phyloP scores from a whole-genome alignment of 2,888 invertebrate genomes.

The Glyphotaelius pellucidus region DNA sequence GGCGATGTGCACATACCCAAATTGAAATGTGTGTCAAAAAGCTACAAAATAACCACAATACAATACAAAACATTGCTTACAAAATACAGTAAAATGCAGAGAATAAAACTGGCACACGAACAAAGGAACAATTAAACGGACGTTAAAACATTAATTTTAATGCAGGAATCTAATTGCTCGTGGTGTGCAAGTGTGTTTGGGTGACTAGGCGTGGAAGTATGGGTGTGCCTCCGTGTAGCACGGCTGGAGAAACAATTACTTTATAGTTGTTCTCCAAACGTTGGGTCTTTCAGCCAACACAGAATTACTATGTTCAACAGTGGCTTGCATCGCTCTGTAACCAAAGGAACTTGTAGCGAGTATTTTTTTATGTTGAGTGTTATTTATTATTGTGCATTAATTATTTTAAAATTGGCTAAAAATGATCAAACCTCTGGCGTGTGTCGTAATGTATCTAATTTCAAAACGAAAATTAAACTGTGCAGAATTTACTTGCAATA shows the following conservation, averaged over 20 bases:
- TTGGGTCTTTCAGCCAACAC: background rate
- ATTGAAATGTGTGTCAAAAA: background rate
- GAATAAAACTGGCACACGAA: conserved; percentile 13
- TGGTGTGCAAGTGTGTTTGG: background rate
- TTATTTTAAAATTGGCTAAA: no score
- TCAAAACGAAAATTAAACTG: no score
- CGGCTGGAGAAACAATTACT: conserved; percentile 18
- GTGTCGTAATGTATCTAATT: no score
- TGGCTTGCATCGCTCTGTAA: no score
- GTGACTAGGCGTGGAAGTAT: background rate
- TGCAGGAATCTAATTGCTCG: conserved; percentile 25
- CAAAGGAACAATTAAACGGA: conserved; percentile 8
- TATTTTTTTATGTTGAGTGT: no score
- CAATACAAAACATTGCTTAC: background rate
- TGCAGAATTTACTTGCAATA: no score
- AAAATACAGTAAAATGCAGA: background rate
- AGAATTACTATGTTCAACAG: background rate
- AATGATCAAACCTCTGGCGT: no score
- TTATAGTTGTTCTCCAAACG: conserved; percentile 3
- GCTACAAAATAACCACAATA: background rate
- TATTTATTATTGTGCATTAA: no score
- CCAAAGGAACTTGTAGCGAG: no score
- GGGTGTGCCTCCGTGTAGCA: conserved; percentile 7
- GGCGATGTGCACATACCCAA: background rate
- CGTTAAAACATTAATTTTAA: conserved; percentile 24